Evolutionary conservation across 2,888 invertebrate genomes (phyloP).

Genomic region (Eristalis tenax): DNA sequence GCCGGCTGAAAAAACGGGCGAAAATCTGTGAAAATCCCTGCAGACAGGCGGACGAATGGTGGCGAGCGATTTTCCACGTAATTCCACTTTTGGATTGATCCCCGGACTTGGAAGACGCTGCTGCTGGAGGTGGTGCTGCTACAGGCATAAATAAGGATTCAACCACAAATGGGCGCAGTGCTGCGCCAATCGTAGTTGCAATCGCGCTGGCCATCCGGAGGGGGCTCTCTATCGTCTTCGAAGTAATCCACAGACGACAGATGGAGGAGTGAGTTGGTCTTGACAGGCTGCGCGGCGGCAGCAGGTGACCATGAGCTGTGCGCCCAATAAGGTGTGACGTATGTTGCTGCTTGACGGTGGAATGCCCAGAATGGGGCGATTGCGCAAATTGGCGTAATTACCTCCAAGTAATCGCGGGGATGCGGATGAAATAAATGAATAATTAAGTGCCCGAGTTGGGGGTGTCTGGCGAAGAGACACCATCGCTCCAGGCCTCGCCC

Average conservation of each 20-base stretch:
- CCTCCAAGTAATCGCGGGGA: constrained; percentile 57
- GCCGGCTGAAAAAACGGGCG: constrained; percentile 3
- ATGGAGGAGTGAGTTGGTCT: constrained; percentile 62
- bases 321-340: constrained; percentile 48
- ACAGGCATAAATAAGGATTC: constrained; percentile 64
- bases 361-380: constrained; percentile 66
- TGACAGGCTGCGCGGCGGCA: constrained; percentile 58
- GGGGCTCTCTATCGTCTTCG: neutral
- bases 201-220: constrained; percentile 29
- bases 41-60: constrained; percentile 56
- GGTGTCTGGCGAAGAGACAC: neutral
- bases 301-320: constrained; percentile 57
- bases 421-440: constrained; percentile 66
- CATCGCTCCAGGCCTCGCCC: no score
- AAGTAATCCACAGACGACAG: no score
- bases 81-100: constrained; percentile 70
- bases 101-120: constrained; percentile 40
- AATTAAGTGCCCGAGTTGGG: constrained; percentile 23
- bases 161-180: constrained; percentile 67
- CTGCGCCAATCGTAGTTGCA: constrained; percentile 58
- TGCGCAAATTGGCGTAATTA: constrained; percentile 70
- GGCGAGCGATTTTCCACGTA: constrained; percentile 64
- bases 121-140: neutral
- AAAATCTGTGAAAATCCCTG: constrained; percentile 70
- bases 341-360: constrained; percentile 32